Base-by-base conservation (phyloP, 2,888 invertebrate species). In the Agelastica alni region DNA sequence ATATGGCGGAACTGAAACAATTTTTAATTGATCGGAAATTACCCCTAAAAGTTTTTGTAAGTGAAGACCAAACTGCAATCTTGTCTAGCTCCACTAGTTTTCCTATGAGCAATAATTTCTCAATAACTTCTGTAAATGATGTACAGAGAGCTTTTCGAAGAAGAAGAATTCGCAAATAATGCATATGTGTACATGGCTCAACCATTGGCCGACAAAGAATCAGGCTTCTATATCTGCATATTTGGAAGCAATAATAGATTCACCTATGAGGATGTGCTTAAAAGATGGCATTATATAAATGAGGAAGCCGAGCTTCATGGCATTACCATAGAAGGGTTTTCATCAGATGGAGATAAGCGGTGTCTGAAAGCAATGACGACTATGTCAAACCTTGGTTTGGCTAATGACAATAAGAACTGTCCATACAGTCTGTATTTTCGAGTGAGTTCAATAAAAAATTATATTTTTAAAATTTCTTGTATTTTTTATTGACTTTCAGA, bases 121-220 rank as follows among this genome's bases (percentile, higher is more conserved):
- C 34, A 13, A 22, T 47, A n/a, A 47, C 34, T 6, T 30, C 30
- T 30, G 45, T 51, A 10, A 26, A 6, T 32, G 52, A 51, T 12
- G 53, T 56, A 22, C 17, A 56, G 37, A 39, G 34, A 16, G 12
- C 37, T 28, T 43, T n/a, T 52, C 32, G 17, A 32, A 30, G 39
- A 43, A n/a, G 30, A 34, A 13, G 16, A 9, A 26, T 16, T 45
- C 6, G 41, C 37, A 4, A 45, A 44, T 5, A 36, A 56, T 57
- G 62, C 58, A 6, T 59, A 62, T 45, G 53, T 54, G 5, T 36
- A 48, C 12, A 62, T 60, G 60, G 60, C 62, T n/a, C 58, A 61
- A 48, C 26, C 51, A 1, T 26, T 53, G 20, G 36, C 39, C 6
- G 31, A 47, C 7, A 43, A 43, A 26, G 36, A 43, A 16, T 45